Evolutionary conservation across 2,797 vertebrate genomes (phyloP).

Genomic region (Salarias fasciatus): DNA sequence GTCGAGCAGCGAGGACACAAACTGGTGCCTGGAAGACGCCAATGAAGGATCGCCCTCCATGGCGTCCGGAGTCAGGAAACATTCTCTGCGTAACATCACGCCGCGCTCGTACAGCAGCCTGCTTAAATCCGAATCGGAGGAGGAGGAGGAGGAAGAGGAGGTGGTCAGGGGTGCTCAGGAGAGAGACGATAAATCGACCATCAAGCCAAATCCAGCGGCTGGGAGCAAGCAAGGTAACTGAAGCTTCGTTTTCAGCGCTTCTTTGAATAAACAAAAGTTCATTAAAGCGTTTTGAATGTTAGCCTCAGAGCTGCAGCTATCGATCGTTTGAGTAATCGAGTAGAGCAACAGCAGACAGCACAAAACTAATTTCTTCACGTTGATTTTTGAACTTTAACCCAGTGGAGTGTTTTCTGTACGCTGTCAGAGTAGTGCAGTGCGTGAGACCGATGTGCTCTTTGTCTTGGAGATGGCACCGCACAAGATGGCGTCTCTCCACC

Average conservation of each 20-base stretch:
- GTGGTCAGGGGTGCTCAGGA: no score
- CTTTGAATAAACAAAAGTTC: no score
- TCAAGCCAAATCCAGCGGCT: constrained; percentile 33
- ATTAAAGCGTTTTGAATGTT: no score
- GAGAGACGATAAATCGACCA: constrained; percentile 41
- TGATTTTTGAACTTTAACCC: no score
- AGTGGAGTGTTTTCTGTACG: no score
- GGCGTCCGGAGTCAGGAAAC: constrained; percentile 73
- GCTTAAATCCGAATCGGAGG: constrained; percentile 84
- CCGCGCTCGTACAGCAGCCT: constrained; percentile 90
- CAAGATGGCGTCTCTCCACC: constrained; percentile 26
- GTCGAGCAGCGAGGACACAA: constrained; percentile 72
- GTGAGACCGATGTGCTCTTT: background rate
- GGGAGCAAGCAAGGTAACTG: constrained; percentile 56
- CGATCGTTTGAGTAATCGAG: no score
- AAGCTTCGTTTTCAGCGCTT: constrained; percentile 4
- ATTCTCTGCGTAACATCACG: constrained; percentile 86
- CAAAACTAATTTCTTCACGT: no score
- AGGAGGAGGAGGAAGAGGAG: constrained; percentile 56
- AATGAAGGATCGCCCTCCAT: constrained; percentile 42
- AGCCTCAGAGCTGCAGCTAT: no score
- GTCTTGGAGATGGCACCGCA: constrained; percentile 42
- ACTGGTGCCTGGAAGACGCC: constrained; percentile 49
- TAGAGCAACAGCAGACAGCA: no score
- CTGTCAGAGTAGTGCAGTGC: no score